Evolutionary conservation across 2,797 vertebrate genomes (phyloP), one percentile per base, ranked within the genome.

Genomic region (Selene dorsalis): DNA sequence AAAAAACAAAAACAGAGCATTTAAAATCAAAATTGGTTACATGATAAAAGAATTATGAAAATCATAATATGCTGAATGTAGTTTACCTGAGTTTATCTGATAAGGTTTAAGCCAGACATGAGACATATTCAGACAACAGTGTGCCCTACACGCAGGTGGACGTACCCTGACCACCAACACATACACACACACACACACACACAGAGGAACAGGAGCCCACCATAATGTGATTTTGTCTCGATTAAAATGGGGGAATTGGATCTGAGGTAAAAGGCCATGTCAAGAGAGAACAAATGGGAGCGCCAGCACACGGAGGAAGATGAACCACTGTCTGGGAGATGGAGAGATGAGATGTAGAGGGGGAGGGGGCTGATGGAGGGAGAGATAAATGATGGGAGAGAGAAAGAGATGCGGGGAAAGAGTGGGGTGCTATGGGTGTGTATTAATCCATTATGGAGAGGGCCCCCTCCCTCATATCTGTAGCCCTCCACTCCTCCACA

Each of bases 231-330:
- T 93, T 93, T 90, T 79, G 86, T 87, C 91, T 85, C 84, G 91
- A 94, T 94, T 93, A 92, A 93, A 93, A 93, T 87, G 83, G 89
- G 89, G 87, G 91, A 92, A 93, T 94, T 93, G 91, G 93, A 94
- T 93, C 88, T 89, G 88, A 90, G 87, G 92, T 92, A 93, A 93
- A 93, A 93, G 93, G 92, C 89, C 93, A 90, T 89, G 92, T 94
- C 93, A 91, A 74, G 90, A 85, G 87, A 89, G 88, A 91, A 89
- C 88, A 92, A 91, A 94, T 93, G 91, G 87, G 85, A 89, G 81
- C 81, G 74, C 80, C 68, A 45, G 81, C 82, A 73, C 79, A 62
- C 26, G 70, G 73, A 24, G 74, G 88, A 93, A 93, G 92, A 93
- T 93, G 90, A 93, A 92, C 78, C 89, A 92, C 84, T 88, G 86